Evolutionary conservation across 2,113 vertebrate genomes (phyloP).

Genomic region (Melanocharis versteri): DNA sequence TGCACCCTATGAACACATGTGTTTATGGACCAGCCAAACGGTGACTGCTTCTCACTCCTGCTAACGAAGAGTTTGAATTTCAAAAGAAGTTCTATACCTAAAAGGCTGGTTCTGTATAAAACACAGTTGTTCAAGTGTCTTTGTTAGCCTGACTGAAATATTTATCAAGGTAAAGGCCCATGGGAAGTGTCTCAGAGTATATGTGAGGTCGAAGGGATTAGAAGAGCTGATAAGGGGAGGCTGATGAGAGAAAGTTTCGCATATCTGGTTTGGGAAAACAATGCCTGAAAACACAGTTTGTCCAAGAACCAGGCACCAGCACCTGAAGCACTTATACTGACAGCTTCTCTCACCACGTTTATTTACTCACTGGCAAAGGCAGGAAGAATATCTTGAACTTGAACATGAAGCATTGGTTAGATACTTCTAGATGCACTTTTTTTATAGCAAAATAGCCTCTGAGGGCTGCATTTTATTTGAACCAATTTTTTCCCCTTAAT

Average conservation of each 20-base stretch:
- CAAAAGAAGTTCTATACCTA: background rate
- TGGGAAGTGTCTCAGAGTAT: background rate
- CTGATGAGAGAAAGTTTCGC: background rate
- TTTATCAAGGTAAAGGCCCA: background rate
- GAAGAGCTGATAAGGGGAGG: background rate
- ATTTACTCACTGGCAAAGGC: background rate
- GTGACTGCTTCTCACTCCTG: background rate
- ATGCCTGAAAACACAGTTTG: background rate
- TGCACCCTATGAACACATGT: background rate
- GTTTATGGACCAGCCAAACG: background rate
- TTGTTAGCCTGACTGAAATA: background rate
- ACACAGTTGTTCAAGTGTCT: background rate
- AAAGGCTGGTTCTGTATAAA: background rate
- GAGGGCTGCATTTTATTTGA: background rate
- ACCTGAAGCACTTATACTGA: background rate
- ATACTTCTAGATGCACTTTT: background rate
- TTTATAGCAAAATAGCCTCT: background rate
- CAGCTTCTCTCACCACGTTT: background rate
- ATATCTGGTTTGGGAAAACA: background rate
- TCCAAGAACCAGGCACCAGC: background rate
- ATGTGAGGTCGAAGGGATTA: background rate
- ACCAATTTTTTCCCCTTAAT: background rate
- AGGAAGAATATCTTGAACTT: background rate
- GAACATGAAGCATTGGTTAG: background rate
- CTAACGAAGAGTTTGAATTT: background rate